Conservation (phyloP, 2,797 vertebrate species). For the Octomys mimax region DNA sequence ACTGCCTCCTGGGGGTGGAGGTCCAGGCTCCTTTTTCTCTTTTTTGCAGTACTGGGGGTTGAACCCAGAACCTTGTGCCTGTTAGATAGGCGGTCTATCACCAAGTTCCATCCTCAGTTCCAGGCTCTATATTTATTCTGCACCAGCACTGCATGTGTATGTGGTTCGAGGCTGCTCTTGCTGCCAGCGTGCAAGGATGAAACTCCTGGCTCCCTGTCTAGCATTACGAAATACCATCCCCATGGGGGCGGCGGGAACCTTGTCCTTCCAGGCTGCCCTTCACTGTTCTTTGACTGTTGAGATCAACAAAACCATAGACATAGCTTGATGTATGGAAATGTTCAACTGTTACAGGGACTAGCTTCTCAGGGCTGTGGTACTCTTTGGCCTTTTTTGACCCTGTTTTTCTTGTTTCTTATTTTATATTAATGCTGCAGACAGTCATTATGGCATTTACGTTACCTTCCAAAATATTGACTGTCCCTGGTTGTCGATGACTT, state of each 20-base stretch:
- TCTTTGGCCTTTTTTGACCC: background rate
- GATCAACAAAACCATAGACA: background rate
- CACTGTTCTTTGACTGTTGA: background rate
- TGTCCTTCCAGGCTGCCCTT: background rate
- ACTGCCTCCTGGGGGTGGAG: background rate
- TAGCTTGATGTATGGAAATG: background rate
- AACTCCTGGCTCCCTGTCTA: background rate
- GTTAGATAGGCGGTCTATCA: background rate
- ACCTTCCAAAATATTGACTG: conserved; percentile 86
- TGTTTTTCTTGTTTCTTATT: conserved; percentile 76
- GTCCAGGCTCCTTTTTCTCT: background rate
- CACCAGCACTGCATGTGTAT: background rate
- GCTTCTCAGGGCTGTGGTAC: background rate
- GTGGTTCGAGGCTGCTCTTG: background rate
- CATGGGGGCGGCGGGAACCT: background rate
- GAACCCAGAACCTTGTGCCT: background rate
- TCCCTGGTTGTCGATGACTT: conserved; percentile 88
- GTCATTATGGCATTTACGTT: conserved; percentile 81
- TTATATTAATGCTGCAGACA: conserved; percentile 72
- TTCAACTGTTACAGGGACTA: background rate
- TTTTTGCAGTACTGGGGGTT: background rate
- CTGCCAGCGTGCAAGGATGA: no score
- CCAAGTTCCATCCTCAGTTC: background rate
- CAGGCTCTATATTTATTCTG: background rate
- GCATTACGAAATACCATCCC: background rate